Conservation (phyloP, 1,140 invertebrate species). For the Aphelenchoides fujianensis region DNA sequence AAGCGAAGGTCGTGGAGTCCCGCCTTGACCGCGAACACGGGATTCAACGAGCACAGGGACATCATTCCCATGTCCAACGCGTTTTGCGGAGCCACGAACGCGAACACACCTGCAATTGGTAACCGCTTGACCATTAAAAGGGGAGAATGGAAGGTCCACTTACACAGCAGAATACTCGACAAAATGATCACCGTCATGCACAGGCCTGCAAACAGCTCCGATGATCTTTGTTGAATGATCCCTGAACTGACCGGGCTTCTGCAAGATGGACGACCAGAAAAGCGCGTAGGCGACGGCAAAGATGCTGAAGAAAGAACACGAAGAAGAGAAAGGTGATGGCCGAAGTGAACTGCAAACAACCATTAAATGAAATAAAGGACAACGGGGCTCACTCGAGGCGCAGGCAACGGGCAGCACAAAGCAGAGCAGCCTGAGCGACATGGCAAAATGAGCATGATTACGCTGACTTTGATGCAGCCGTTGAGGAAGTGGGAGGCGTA, state of each 20-base stretch:
- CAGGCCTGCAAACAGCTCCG: too few species aligned
- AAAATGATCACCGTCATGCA: neutral
- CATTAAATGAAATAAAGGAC: too few species aligned
- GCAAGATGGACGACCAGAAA: neutral
- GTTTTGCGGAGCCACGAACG: neutral
- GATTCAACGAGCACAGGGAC: slow-evolving; percentile 8
- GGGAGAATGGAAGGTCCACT: too few species aligned
- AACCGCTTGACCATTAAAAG: too few species aligned
- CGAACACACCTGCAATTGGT: neutral
- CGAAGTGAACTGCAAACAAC: slow-evolving; percentile 23
- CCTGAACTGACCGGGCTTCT: too few species aligned
- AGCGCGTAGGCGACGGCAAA: slow-evolving; percentile 7
- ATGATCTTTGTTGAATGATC: too few species aligned
- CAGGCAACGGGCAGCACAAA: slow-evolving; percentile 21
- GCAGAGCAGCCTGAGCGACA: too few species aligned
- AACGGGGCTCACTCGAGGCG: too few species aligned
- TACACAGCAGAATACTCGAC: neutral
- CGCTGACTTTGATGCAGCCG: slow-evolving; percentile 18
- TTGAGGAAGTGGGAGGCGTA: slow-evolving; percentile 28
- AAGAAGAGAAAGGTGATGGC: slow-evolving; percentile 12
- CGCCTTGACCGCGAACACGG: neutral
- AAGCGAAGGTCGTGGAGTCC: slow-evolving; percentile 5
- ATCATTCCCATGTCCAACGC: neutral
- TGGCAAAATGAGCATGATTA: slow-evolving; percentile 17
- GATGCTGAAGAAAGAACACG: slow-evolving; percentile 11